A percentile compares a stretch with the other conserved stretches of the same genome.
These are phyloP conservation scores for Hydraecia micacea DNA, from an alignment of 2,888 invertebrate genomes.

Conservation along the genomic window DNA sequence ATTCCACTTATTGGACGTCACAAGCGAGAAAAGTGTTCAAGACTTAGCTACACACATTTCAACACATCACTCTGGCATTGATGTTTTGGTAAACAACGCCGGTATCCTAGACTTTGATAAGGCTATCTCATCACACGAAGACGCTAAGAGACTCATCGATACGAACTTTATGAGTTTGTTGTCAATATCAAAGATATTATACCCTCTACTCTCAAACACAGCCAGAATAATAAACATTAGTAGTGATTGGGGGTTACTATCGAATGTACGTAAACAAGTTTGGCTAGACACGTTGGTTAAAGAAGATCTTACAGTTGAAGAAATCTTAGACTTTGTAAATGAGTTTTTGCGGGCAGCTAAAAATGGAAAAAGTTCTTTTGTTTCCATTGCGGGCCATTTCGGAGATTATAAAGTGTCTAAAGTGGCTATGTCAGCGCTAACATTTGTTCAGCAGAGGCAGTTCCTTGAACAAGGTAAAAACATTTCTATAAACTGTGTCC, in stretches of 20 bases:
- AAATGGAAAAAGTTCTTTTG: constrained; percentile 84
- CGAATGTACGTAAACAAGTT: constrained; percentile 85
- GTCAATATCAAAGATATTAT: constrained; percentile 92
- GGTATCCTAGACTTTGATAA: constrained; percentile 92
- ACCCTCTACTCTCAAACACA: constrained; percentile 92
- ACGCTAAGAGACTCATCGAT: constrained; percentile 93
- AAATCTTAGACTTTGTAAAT: constrained; percentile 89
- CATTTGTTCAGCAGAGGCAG: constrained; percentile 86
- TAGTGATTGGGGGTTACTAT: constrained; percentile 90
- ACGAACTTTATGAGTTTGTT: constrained; percentile 93
- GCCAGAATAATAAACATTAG: constrained; percentile 95
- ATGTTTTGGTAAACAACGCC: constrained; percentile 95
- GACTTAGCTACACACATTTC: constrained; percentile 91
- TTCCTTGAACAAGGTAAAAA: constrained; percentile 87
- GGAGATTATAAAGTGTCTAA: constrained; percentile 89
- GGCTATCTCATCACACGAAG: constrained; percentile 91
- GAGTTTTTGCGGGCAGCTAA: constrained; percentile 90
- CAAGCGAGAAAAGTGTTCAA: constrained; percentile 91
- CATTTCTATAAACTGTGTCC: constrained; percentile 87
- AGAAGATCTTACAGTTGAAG: constrained; percentile 87
- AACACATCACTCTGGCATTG: constrained; percentile 92
- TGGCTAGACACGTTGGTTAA: constrained; percentile 86
- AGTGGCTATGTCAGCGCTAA: constrained; percentile 86
- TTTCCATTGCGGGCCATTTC: constrained; percentile 85
- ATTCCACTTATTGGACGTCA: constrained; percentile 93